Evolutionary conservation across 2,113 vertebrate genomes (phyloP), one percentile per base, ranked within the genome.

Genomic region (Phaetusa simplex): DNA sequence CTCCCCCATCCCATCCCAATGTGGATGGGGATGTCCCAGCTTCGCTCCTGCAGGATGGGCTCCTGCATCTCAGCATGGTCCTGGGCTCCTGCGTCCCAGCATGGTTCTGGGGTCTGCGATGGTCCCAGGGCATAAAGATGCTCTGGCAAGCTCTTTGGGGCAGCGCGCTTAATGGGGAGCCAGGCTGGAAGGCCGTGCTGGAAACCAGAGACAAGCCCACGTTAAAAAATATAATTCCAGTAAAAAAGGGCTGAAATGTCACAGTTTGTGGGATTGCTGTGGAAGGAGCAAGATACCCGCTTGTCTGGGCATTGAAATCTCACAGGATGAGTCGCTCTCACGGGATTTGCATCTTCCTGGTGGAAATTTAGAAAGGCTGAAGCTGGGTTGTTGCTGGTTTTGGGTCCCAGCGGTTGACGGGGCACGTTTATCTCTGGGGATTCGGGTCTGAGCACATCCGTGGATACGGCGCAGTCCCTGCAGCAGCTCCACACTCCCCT

Each of bases 361-460:
- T 29, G 70, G 47, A 26, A 64, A 29, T 47, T 5, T 59, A 62
- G 62, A 24, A 85, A 42, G 1, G 7, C 20, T n/a, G 32, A 52
- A 53, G 19, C 38, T 40, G 82, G n/a, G 9, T 62, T 45, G 16
- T 11, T 8, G 5, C 20, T 64, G 47, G 12, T 1, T 85, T 82
- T 55, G 82, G 27, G 32, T 70, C 58, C 21, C 64, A 4, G 53
- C 14, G 50, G 13, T 50, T 74, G 47, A 29, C 0, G 0, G 20
- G 66, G 3, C 14, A 16, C 6, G 0, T 56, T 88, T 55, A 4
- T 83, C 22, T 70, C 42, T 43, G 65, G 29, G 38, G 17, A 14
- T 59, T 70, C 24, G 20, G 50, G 22, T 86, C 43, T 38, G 53
- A 81, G 14, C 34, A 5, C 17, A 7, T n/a, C 79, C 53, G 0